phyloP scores from a whole-genome alignment of 2,113 vertebrate genomes.

The Butorides virescens region DNA sequence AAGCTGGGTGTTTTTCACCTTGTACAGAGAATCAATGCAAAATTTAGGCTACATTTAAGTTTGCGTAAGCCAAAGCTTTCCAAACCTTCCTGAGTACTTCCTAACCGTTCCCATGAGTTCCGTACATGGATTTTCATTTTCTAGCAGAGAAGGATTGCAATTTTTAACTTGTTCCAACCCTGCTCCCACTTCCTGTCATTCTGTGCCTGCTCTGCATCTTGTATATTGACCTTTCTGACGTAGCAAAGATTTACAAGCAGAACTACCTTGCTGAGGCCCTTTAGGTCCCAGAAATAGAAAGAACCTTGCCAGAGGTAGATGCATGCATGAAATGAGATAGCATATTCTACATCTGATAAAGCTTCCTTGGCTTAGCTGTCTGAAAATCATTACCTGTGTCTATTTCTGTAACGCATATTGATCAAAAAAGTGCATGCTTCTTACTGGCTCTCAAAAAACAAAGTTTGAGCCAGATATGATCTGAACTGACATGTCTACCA shows the following conservation, averaged over 20 bases:
- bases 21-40: conserved; percentile 1
- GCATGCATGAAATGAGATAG: conserved; percentile 53
- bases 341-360: conserved; percentile 54
- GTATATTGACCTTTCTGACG: conserved; percentile 56
- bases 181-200: neutral
- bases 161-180: conserved; percentile 22
- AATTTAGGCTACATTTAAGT: conserved; percentile 4
- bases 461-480: conserved; percentile 40
- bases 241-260: conserved; percentile 52
- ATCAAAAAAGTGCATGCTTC: neutral
- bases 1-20: conserved; percentile 16
- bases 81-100: conserved; percentile 16
- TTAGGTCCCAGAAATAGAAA: conserved; percentile 53
- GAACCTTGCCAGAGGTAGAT: conserved; percentile 47
- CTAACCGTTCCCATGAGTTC: neutral
- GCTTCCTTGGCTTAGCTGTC: neutral
- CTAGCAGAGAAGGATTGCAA: neutral
- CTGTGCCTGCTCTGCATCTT: conserved; percentile 27
- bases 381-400: conserved; percentile 38
- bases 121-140: conserved; percentile 22
- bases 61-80: conserved; percentile 1
- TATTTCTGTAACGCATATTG: conserved; percentile 43
- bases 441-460: neutral
- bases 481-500: conserved; percentile 24
- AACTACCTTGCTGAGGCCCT: conserved; percentile 12